These are phyloP conservation scores for Carassius auratus DNA, from an alignment of 2,113 vertebrate species.

Conservation along the genomic window DNA sequence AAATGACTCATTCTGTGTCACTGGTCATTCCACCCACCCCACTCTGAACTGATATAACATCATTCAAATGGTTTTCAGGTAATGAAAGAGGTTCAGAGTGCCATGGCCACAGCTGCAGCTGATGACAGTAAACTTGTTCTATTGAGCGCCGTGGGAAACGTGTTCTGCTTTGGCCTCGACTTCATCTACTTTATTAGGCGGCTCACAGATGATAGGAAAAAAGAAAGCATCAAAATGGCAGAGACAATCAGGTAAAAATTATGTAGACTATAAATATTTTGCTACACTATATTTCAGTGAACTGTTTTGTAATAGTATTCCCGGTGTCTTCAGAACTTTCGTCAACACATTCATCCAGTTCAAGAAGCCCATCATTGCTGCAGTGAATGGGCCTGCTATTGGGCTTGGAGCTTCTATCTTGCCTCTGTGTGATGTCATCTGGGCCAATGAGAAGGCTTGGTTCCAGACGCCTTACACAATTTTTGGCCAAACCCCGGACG, in stretches of 20 bases:
- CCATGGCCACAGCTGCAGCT: constrained; percentile 91
- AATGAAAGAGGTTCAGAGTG: constrained; percentile 98
- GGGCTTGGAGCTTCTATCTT: constrained; percentile 94
- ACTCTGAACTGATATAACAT: neutral
- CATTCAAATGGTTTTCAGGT: constrained; percentile 76
- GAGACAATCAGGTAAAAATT: constrained; percentile 89
- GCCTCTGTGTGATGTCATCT: constrained; percentile 95
- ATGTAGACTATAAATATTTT: neutral
- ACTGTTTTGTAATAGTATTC: constrained; percentile 6
- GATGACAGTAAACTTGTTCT: constrained; percentile 97
- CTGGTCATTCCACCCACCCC: no score
- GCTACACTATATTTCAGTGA: neutral
- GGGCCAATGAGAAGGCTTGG: constrained; percentile 99
- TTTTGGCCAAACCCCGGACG: constrained; percentile 95
- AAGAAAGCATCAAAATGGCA: constrained; percentile 96
- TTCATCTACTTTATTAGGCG: constrained; percentile 95
- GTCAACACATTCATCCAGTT: constrained; percentile 98
- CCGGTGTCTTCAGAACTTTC: constrained; percentile 83
- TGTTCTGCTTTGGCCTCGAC: constrained; percentile 95
- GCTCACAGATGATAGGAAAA: constrained; percentile 92
- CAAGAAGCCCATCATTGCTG: constrained; percentile 97
- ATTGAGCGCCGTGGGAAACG: constrained; percentile 88
- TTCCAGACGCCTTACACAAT: constrained; percentile 97
- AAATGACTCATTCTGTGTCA: neutral
- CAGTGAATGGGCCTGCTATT: constrained; percentile 93